Evolutionary conservation across 2,113 vertebrate genomes (phyloP).

Genomic region (Lepus timidus): DNA sequence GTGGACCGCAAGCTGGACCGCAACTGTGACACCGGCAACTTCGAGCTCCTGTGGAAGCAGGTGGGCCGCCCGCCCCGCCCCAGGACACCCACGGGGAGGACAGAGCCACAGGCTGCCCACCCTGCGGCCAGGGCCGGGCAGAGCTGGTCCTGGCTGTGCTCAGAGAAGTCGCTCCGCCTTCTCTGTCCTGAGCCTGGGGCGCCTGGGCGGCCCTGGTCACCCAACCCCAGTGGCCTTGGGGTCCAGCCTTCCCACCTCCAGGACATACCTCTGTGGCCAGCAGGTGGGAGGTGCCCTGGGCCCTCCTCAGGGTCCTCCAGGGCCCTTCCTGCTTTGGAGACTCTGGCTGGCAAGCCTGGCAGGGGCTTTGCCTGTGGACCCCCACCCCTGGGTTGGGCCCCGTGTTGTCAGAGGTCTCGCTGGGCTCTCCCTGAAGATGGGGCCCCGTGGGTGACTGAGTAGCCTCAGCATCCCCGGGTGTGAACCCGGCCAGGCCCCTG

Average conservation of each 20-base stretch:
- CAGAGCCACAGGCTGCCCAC: too few relatives aligned
- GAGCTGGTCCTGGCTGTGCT: background rate
- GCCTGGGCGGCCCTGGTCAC: background rate
- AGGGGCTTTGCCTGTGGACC: too few relatives aligned
- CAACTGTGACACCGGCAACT: slow-evolving; percentile 78
- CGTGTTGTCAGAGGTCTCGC: background rate
- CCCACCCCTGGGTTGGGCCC: background rate
- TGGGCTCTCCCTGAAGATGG: background rate
- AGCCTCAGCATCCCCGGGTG: background rate
- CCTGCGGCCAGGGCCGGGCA: too few relatives aligned
- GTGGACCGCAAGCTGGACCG: slow-evolving; percentile 75
- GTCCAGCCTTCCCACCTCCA: background rate
- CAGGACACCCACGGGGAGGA: background rate
- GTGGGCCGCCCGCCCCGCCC: background rate
- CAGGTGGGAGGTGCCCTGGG: background rate
- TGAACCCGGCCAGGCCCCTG: background rate
- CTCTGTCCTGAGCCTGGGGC: rapidly evolving
- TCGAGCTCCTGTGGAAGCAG: slow-evolving; percentile 82
- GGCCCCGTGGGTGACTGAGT: too few relatives aligned
- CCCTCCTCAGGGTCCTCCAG: too few relatives aligned
- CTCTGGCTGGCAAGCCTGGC: rapidly evolving
- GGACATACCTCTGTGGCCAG: background rate
- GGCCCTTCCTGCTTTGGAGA: too few relatives aligned
- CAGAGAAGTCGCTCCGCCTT: background rate
- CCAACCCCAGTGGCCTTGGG: background rate